phyloP scores from a whole-genome alignment of 2,113 vertebrate genomes.

The Galeopterus variegatus region DNA sequence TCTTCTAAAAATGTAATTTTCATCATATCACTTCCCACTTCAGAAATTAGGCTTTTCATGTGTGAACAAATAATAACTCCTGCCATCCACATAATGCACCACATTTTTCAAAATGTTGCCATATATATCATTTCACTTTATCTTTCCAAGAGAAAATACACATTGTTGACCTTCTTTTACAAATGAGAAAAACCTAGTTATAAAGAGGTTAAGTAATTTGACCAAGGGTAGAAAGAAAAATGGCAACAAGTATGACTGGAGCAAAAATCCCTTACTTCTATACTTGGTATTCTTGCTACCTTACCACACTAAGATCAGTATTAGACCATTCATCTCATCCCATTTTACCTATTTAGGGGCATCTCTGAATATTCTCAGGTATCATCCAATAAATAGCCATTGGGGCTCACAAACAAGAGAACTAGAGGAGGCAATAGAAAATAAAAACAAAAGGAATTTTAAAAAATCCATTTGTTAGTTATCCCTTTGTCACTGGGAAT shows the following conservation, averaged over 20 bases:
- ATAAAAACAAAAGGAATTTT: background rate
- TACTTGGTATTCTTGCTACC: too few species aligned
- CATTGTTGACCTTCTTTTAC: background rate
- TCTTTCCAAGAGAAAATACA: background rate
- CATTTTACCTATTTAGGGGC: background rate
- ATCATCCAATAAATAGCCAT: background rate
- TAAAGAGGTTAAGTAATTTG: conserved; percentile 16
- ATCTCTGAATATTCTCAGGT: background rate
- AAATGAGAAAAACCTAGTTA: conserved; percentile 16
- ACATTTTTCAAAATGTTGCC: conserved; percentile 61
- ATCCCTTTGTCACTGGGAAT: background rate
- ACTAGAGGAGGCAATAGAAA: background rate
- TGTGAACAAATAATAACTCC: conserved; percentile 52
- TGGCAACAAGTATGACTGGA: background rate
- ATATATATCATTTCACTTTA: background rate
- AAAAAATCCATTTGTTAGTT: background rate
- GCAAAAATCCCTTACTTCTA: too few species aligned
- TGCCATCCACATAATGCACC: background rate
- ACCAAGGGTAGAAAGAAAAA: background rate
- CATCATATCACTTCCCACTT: background rate
- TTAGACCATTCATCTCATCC: background rate
- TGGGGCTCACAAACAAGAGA: background rate
- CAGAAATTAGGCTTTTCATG: conserved; percentile 49
- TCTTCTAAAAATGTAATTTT: conserved; percentile 41
- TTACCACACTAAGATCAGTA: background rate